phyloP scores from a whole-genome alignment of 2,888 invertebrate genomes.

The Tetranychus piercei region DNA sequence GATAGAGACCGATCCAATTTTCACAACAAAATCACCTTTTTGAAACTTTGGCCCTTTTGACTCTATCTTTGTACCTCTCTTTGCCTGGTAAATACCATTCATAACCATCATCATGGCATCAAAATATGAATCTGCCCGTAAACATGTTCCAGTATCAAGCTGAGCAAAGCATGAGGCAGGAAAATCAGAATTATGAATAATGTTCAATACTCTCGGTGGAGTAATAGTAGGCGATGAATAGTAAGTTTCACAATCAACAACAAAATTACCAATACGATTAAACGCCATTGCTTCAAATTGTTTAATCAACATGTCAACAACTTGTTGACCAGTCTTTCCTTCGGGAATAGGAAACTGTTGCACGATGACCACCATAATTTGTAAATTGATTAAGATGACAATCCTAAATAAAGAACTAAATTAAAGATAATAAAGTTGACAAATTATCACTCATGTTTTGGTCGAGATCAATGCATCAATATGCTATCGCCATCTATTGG shows the following conservation, averaged over 20 bases:
- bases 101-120: conserved; percentile 77
- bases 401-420: neutral
- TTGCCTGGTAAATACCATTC: conserved; percentile 64
- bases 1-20: conserved; percentile 77
- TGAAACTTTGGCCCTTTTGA: conserved; percentile 48
- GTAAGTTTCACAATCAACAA: conserved; percentile 87
- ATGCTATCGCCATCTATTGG: too few species aligned
- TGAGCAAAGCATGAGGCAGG: conserved; percentile 84
- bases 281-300: conserved; percentile 69
- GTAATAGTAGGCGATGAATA: conserved; percentile 32
- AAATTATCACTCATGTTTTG: neutral
- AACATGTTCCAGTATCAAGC: conserved; percentile 52
- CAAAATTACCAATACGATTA: conserved; percentile 64
- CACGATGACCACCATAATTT: conserved; percentile 33
- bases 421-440: neutral
- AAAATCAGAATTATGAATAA: conserved; percentile 86
- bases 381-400: neutral
- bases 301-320: conserved; percentile 64
- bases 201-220: conserved; percentile 52
- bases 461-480: too few species aligned
- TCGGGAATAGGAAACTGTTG: conserved; percentile 72
- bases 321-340: conserved; percentile 68
- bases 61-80: conserved; percentile 52
- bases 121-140: conserved; percentile 75
- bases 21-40: conserved; percentile 69